Evolutionary conservation across 1,140 invertebrate species (phyloP).

Genomic region (Drosophila nasuta): DNA sequence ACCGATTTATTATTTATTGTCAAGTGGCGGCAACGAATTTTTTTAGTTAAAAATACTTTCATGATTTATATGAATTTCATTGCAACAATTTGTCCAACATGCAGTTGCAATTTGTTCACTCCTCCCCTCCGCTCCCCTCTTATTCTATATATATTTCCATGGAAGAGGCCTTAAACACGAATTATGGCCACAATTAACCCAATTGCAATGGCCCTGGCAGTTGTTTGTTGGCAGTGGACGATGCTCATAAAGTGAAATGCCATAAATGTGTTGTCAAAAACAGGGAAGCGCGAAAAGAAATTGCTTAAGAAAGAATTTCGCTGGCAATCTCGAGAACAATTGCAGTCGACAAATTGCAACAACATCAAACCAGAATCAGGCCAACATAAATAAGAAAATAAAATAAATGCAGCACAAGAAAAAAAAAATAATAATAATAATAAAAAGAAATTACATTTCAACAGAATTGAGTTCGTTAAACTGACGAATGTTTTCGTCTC

Average conservation of each 20-base stretch:
- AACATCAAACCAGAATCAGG: conserved; percentile 33
- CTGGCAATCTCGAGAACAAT: conserved; percentile 51
- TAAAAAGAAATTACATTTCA: conserved; percentile 43
- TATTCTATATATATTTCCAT: conserved; percentile 31
- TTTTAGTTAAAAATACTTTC: conserved; percentile 27
- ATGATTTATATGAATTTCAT: conserved; percentile 63
- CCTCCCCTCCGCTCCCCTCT: background rate
- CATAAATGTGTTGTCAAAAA: conserved; percentile 49
- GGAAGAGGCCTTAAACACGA: conserved; percentile 76
- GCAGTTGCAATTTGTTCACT: conserved; percentile 67
- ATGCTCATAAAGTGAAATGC: conserved; percentile 57
- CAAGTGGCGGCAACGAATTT: conserved; percentile 11
- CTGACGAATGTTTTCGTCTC: conserved; percentile 31
- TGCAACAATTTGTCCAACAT: conserved; percentile 54
- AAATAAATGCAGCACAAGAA: background rate
- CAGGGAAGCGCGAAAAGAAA: conserved; percentile 50
- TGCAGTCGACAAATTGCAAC: conserved; percentile 40
- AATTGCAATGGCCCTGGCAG: conserved; percentile 65
- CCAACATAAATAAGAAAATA: conserved; percentile 9
- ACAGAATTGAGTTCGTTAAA: conserved; percentile 64
- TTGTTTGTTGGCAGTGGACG: conserved; percentile 14
- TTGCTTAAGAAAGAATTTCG: conserved; percentile 62
- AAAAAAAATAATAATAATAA: conserved; percentile 11
- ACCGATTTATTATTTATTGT: conserved; percentile 27
- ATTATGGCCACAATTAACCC: conserved; percentile 77